phyloP scores from a whole-genome alignment of 1,140 invertebrate genomes.

The Camponotus floridanus region DNA sequence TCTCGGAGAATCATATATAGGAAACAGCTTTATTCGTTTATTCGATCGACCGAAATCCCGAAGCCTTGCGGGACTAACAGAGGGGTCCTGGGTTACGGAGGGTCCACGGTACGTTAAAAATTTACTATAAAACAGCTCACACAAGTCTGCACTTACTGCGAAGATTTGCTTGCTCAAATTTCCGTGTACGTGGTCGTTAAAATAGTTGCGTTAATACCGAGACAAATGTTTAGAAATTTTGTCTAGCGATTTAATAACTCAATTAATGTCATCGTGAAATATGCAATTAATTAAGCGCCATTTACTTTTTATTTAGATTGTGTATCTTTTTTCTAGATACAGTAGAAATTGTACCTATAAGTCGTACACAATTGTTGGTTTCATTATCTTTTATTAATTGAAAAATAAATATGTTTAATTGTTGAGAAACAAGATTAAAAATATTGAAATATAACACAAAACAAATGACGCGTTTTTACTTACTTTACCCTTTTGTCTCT shows the following conservation, averaged over 20 bases:
- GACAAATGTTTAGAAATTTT: constrained; percentile 33
- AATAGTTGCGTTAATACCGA: neutral
- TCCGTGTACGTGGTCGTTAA: constrained; percentile 29
- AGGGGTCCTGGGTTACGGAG: constrained; percentile 71
- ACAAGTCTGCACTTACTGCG: constrained; percentile 75
- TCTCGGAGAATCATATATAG: constrained; percentile 60
- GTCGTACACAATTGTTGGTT: neutral
- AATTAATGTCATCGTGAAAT: neutral
- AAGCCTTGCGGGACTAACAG: constrained; percentile 73
- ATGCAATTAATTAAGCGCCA: neutral
- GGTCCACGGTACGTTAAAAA: constrained; percentile 74
- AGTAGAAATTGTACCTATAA: neutral
- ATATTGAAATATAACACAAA: neutral
- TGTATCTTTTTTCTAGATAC: neutral
- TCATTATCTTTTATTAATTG: neutral
- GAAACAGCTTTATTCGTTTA: constrained; percentile 75
- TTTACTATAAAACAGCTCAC: constrained; percentile 76
- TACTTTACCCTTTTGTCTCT: constrained; percentile 35
- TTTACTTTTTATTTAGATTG: neutral
- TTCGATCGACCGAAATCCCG: constrained; percentile 75
- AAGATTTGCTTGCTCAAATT: constrained; percentile 63
- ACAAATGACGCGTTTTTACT: constrained; percentile 4
- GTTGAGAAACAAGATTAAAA: constrained; percentile 1
- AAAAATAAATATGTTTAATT: neutral
- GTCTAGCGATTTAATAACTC: neutral